These are phyloP conservation scores for Umimayanthus kanabou DNA, from an alignment of 92 coral and sea anemone species.

Conservation along the genomic window DNA sequence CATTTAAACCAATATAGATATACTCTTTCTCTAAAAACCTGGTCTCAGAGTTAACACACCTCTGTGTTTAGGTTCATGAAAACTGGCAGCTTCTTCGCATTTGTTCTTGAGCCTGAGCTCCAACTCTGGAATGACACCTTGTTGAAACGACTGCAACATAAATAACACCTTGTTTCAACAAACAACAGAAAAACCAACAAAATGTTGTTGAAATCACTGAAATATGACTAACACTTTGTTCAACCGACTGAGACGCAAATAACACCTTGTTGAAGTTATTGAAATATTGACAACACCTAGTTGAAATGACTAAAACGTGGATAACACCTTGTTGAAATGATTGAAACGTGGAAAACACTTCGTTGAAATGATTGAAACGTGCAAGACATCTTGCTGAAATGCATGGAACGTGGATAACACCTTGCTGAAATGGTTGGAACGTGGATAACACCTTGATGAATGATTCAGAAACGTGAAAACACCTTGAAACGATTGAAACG, in stretches of 20 bases:
- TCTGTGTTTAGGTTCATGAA: slow-evolving; percentile 72
- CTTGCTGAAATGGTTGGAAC: neutral
- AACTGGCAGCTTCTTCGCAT: slow-evolving; percentile 77
- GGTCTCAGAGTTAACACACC: slow-evolving; percentile 46
- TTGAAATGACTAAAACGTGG: neutral
- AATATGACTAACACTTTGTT: neutral
- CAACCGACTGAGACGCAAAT: neutral
- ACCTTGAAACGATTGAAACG: no score
- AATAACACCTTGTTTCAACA: neutral
- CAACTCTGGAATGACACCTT: slow-evolving; percentile 90
- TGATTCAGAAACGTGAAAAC: no score
- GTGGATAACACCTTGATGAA: no score
- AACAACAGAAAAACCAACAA: neutral
- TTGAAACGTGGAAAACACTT: neutral
- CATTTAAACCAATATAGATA: no score
- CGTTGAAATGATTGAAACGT: no score
- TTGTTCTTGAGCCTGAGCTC: slow-evolving; percentile 82
- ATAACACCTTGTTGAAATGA: neutral
- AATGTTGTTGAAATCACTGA: neutral
- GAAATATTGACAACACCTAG: neutral
- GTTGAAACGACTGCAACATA: slow-evolving; percentile 74
- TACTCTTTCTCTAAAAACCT: neutral
- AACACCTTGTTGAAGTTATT: neutral
- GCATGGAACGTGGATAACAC: slow-evolving; percentile 1
- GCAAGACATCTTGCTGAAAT: no score